Evolutionary conservation across 2,113 vertebrate genomes (phyloP).

Genomic region (Strix aluco): DNA sequence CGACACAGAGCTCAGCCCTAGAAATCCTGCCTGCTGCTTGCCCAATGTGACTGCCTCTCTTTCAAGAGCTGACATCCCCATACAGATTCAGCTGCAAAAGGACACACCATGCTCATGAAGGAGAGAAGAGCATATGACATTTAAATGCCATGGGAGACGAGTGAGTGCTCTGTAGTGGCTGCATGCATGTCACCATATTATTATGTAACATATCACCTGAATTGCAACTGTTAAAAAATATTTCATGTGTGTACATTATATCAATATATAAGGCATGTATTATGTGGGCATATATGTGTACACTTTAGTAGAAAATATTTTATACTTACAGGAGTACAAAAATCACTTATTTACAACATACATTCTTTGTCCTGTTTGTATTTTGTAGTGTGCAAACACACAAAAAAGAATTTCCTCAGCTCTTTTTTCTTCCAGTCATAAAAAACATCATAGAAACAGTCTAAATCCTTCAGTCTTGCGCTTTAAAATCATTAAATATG

Average conservation of each 20-base stretch:
- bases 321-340: background rate
- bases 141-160: background rate
- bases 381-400: background rate
- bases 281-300: no score
- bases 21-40: background rate
- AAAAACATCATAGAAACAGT: background rate
- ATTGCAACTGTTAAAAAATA: background rate
- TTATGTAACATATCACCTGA: background rate
- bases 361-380: background rate
- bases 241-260: background rate
- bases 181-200: background rate
- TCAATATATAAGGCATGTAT: no score
- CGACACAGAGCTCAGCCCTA: background rate
- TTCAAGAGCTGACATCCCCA: background rate
- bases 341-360: background rate
- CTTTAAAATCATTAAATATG: background rate
- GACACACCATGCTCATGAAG: background rate
- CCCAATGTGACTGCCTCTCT: background rate
- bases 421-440: background rate
- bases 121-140: background rate
- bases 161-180: rapidly evolving
- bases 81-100: background rate
- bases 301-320: background rate
- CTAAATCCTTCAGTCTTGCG: background rate
- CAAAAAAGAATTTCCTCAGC: background rate